Evolutionary conservation across 2,113 vertebrate genomes (phyloP).

Genomic region (Cebus imitator): DNA sequence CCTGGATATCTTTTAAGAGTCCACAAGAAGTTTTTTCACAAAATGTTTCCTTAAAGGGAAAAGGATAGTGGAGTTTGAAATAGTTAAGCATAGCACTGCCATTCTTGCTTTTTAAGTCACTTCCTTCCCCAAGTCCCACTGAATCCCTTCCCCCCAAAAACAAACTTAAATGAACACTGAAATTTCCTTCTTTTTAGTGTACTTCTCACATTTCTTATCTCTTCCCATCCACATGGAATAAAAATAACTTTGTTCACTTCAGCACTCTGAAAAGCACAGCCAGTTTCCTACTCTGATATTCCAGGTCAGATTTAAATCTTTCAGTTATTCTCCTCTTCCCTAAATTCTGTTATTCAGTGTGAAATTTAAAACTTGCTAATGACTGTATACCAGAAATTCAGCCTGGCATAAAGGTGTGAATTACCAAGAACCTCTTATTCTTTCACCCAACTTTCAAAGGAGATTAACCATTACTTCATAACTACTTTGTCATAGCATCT

Average conservation of each 20-base stretch:
- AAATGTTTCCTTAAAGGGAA: constrained; percentile 35
- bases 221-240: not conserved
- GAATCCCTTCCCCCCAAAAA: not conserved
- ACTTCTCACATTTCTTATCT: constrained; percentile 38
- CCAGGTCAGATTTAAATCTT: constrained; percentile 34
- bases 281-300: not conserved
- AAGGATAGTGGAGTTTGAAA: not conserved
- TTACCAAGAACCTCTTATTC: constrained; percentile 66
- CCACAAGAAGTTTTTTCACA: constrained; percentile 33
- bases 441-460: constrained; percentile 71
- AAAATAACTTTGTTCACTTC: constrained; percentile 4
- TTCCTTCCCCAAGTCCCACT: constrained; percentile 20
- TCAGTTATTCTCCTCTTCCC: constrained; percentile 64
- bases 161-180: not conserved
- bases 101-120: constrained; percentile 40
- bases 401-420: constrained; percentile 69
- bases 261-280: not conserved
- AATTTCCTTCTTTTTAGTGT: constrained; percentile 31
- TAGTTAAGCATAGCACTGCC: not conserved
- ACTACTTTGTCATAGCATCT: constrained; percentile 51
- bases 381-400: constrained; percentile 56
- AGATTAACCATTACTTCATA: constrained; percentile 55
- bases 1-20: constrained; percentile 39
- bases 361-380: constrained; percentile 81
- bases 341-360: constrained; percentile 80